Evolutionary conservation across 2,888 invertebrate genomes (phyloP), one percentile per base, ranked within the genome.

Genomic region (Colletes collaris): DNA sequence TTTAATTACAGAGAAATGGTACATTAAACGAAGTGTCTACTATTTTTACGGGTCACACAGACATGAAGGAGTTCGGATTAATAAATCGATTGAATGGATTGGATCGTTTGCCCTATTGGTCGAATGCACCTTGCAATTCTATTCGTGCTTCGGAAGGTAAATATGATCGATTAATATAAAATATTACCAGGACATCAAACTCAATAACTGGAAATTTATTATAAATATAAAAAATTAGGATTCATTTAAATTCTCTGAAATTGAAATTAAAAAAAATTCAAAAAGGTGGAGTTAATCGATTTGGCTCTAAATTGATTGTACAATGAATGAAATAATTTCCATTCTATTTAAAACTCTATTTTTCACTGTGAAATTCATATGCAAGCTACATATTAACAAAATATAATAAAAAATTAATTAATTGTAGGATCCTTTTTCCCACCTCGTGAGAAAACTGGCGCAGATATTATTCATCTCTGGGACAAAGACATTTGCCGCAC

Each of bases 401-500:
- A 27, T 27, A 27, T 27, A 27, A 27, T 27, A 27, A 0, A 27
- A 27, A 27, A 27, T 27, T 27, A 0, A 27, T 27, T 8, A 13
- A 37, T 79, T 55, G 0, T 66, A 93, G 97, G 97, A 0, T 97
- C 97, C 0, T 97, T 97, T 93, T 97, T 97, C 90, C 97, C 97
- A 0, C 97, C 97, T 0, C 94, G 97, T 0, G 95, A 96, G 60
- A 69, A 76, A 58, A 93, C 93, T 10, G 91, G 92, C 75, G 94
- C 95, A 0, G 96, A 97, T 90, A 93, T 95, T 0, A 95, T 97
- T 16, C 95, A 97, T 85, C 93, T 98, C 0, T 98, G 97, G 92
- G 97, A 98, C 90, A 97, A 97, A 91, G 98, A 98, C 90, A 93
- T 98, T 58, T 98, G 98, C 90, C 94, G 98, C 76, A 95, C 96